Conservation (phyloP, 2,888 invertebrate species). For the Blastobasis lacticolella region DNA sequence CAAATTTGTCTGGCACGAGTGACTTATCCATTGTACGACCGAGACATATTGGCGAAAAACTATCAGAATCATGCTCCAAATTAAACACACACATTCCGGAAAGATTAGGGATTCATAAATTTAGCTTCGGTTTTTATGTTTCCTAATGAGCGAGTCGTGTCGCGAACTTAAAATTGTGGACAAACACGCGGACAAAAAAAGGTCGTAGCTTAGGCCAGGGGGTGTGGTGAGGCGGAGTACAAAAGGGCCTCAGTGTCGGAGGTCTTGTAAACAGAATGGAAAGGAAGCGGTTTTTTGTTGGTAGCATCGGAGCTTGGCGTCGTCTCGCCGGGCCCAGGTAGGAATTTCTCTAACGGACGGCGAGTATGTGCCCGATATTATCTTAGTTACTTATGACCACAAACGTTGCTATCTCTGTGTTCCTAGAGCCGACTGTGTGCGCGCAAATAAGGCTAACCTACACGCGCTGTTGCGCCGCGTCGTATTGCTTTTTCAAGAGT, state of each 20-base stretch:
- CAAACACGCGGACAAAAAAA: slow-evolving; percentile 60
- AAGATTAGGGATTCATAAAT: too few relatives aligned
- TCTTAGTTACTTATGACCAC: slow-evolving; percentile 49
- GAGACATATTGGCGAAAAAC: too few relatives aligned
- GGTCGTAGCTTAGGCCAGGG: slow-evolving; percentile 39
- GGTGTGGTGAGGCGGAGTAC: slow-evolving; percentile 33
- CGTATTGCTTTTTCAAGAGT: neutral
- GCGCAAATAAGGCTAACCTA: slow-evolving; percentile 55
- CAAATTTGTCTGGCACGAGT: slow-evolving; percentile 28
- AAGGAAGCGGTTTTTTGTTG: slow-evolving; percentile 64
- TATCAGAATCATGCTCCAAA: too few relatives aligned
- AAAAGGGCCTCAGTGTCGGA: slow-evolving; percentile 63
- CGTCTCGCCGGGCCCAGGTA: slow-evolving; percentile 44
- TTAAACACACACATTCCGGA: too few relatives aligned
- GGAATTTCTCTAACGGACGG: slow-evolving; percentile 30
- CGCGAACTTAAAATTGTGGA: slow-evolving; percentile 24
- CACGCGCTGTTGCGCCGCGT: slow-evolving; percentile 41
- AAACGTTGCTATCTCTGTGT: slow-evolving; percentile 52
- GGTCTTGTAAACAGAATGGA: slow-evolving; percentile 66
- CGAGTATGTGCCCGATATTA: slow-evolving; percentile 38
- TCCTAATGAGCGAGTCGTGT: slow-evolving; percentile 24
- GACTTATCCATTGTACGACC: slow-evolving; percentile 25
- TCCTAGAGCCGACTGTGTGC: slow-evolving; percentile 43
- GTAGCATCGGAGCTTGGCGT: slow-evolving; percentile 33
- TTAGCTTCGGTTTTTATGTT: too few relatives aligned